Conservation (phyloP, 2,797 vertebrate genomes). For the Alfaro cultratus region DNA sequence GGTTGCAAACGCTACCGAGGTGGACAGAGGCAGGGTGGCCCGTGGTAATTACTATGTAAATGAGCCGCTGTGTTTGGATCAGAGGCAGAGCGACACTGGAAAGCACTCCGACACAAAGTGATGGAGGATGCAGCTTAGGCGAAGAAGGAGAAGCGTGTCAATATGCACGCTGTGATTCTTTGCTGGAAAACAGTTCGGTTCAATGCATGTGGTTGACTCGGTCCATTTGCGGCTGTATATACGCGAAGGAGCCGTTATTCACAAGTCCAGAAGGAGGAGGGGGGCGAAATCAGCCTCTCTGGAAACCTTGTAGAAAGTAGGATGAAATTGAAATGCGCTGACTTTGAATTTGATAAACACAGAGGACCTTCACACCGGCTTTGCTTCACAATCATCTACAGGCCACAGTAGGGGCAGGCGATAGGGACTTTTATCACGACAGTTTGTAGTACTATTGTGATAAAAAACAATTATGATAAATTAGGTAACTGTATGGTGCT, state of each 20-base stretch:
- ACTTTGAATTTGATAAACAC: background rate
- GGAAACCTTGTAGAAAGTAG: background rate
- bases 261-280: background rate
- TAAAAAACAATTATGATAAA: too few species aligned
- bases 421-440: too few species aligned
- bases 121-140: background rate
- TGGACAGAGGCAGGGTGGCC: slow-evolving; percentile 34
- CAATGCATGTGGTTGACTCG: background rate
- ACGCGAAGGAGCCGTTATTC: background rate
- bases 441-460: too few species aligned
- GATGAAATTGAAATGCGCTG: background rate
- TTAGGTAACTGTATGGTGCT: too few species aligned
- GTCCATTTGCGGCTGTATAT: background rate
- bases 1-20: slow-evolving; percentile 15
- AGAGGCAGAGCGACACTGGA: background rate
- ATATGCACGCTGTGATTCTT: background rate
- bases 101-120: background rate
- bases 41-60: slow-evolving; percentile 24
- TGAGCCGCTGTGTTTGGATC: background rate
- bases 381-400: background rate
- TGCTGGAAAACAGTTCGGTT: background rate
- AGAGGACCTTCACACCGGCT: background rate
- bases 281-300: background rate
- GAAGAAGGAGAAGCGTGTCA: background rate
- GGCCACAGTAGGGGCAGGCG: too few species aligned